A percentile compares a stretch with the other conserved stretches of the same genome.
Evolutionary conservation across 2,888 invertebrate species (phyloP).

Genomic region (Ypsolopha scabrella): DNA sequence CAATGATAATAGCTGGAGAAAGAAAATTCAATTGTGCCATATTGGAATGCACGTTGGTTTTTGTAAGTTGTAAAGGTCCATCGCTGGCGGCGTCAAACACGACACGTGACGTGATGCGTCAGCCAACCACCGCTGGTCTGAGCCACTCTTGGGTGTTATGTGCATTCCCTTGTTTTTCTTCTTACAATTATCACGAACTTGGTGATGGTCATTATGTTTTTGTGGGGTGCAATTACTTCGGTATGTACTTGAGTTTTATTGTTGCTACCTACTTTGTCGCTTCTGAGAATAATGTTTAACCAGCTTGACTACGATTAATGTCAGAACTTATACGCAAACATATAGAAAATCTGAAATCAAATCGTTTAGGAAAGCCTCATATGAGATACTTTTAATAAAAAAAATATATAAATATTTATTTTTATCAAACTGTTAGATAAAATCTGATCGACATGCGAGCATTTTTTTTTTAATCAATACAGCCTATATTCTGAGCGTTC

Average conservation of each 20-base stretch:
- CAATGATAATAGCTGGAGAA: conserved; percentile 8
- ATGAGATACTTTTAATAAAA: too few relatives aligned
- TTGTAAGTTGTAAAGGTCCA: conserved; percentile 24
- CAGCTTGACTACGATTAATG: too few relatives aligned
- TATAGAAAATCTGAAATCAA: too few relatives aligned
- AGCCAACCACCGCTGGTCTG: neutral
- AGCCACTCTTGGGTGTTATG: neutral
- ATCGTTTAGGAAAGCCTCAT: too few relatives aligned
- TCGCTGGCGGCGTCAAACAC: conserved; percentile 37
- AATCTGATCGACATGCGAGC: neutral
- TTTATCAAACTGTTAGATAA: neutral
- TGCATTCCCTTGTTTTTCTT: conserved; percentile 3
- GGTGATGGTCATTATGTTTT: neutral
- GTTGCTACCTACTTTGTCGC: neutral
- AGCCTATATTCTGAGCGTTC: conserved; percentile 7
- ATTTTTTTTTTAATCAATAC: conserved; percentile 1
- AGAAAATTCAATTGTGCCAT: conserved; percentile 28
- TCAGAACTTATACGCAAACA: too few relatives aligned
- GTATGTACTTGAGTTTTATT: conserved; percentile 4
- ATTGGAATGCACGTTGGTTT: conserved; percentile 33
- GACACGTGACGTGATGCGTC: conserved; percentile 17
- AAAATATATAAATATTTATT: neutral
- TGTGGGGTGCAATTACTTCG: neutral
- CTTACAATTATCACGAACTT: neutral
- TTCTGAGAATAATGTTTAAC: neutral